Conservation (phyloP, 2,888 invertebrate genomes). For the Julus scandinavius region DNA sequence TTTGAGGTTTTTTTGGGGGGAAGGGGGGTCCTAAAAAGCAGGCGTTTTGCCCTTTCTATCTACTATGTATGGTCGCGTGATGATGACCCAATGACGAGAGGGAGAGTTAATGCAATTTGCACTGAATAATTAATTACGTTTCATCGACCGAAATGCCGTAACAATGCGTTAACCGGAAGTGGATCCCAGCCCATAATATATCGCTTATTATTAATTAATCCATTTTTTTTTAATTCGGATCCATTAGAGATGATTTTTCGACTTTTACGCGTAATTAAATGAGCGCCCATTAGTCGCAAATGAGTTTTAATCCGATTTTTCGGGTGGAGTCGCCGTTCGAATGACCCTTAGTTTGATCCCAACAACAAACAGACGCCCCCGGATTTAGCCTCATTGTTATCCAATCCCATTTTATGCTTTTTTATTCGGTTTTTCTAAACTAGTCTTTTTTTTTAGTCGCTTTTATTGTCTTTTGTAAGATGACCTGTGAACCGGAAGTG, state of each 20-base stretch:
- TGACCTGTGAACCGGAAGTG: too few species aligned
- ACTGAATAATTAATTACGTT: conserved; percentile 31
- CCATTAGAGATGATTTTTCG: conserved; percentile 39
- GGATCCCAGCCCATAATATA: conserved; percentile 42
- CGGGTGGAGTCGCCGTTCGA: conserved; percentile 13
- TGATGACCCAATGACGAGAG: neutral
- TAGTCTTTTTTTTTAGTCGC: neutral
- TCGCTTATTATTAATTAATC: conserved; percentile 42
- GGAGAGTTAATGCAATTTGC: conserved; percentile 30
- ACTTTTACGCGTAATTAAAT: conserved; percentile 42
- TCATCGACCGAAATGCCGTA: conserved; percentile 5
- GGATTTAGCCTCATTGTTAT: conserved; percentile 13
- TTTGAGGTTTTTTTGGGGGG: too few species aligned
- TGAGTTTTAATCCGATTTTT: conserved; percentile 39
- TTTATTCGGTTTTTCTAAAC: neutral
- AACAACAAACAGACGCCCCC: neutral
- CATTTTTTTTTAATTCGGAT: conserved; percentile 33
- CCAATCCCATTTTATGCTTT: neutral
- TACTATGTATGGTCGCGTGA: neutral
- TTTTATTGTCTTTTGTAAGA: too few species aligned
- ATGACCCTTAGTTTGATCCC: neutral
- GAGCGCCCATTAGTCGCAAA: conserved; percentile 38
- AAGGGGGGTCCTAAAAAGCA: neutral
- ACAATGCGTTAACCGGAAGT: conserved; percentile 42
- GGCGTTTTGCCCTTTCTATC: too few species aligned